Evolutionary conservation across 2,797 vertebrate genomes (phyloP).

Genomic region (Aratinga solstitialis): DNA sequence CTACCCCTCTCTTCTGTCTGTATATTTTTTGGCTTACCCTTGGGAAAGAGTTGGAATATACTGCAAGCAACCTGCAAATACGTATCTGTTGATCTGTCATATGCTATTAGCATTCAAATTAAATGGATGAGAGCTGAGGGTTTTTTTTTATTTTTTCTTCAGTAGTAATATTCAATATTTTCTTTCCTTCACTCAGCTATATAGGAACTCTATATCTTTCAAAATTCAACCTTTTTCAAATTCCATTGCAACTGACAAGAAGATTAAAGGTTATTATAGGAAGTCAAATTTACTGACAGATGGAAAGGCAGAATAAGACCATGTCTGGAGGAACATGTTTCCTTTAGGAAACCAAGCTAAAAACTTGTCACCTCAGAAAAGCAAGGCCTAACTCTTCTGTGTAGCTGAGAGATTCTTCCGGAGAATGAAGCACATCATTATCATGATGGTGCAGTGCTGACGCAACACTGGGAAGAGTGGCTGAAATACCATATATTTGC

Average conservation of each 20-base stretch:
- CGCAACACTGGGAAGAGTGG: not conserved
- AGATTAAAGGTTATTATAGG: not conserved
- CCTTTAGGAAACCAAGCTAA: not conserved
- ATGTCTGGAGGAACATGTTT: not conserved
- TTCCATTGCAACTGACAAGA: not conserved
- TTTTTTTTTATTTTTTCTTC: not conserved
- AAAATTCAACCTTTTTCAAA: not conserved
- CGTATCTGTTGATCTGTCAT: not conserved
- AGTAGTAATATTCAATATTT: not conserved
- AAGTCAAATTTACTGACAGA: not conserved
- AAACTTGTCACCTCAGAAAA: not conserved
- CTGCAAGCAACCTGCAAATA: not conserved
- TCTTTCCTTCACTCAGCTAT: not conserved
- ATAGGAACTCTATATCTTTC: not conserved
- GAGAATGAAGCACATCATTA: not conserved
- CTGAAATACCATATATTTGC: rapidly evolving
- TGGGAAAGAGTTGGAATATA: not conserved
- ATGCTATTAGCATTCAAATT: not conserved
- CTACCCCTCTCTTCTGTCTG: not conserved
- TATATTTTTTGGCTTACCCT: not conserved
- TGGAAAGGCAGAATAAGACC: not conserved
- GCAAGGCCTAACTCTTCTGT: not conserved
- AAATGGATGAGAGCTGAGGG: not conserved
- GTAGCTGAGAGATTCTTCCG: not conserved
- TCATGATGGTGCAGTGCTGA: not conserved